A percentile compares a stretch with the other conserved stretches of the same genome.
These are phyloP conservation scores for Archegozetes longisetosus DNA, from an alignment of 1,140 invertebrate genomes.

Conservation along the genomic window DNA sequence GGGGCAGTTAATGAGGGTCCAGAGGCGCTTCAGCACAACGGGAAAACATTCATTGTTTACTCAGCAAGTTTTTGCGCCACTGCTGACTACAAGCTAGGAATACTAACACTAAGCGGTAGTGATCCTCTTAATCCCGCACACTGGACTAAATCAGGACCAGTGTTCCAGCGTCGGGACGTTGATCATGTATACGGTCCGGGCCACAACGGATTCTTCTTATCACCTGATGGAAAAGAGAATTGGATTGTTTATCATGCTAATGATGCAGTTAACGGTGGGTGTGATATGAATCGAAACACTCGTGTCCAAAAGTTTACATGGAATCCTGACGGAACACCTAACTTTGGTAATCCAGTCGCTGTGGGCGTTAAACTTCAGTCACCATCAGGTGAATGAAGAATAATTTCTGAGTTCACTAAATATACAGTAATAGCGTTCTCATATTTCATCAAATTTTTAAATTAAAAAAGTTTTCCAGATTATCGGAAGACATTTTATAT, in stretches of 20 bases:
- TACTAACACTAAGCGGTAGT: not conserved
- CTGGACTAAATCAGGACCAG: not conserved
- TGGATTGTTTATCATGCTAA: not conserved
- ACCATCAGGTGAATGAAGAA: not conserved
- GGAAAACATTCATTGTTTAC: not conserved
- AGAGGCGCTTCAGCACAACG: not conserved
- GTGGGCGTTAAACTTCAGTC: not conserved
- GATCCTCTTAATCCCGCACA: not conserved
- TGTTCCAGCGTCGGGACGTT: not conserved
- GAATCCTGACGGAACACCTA: not conserved
- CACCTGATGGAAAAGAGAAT: not conserved
- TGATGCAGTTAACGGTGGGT: not conserved
- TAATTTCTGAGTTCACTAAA: no score
- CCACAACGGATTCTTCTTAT: not conserved
- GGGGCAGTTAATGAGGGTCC: not conserved
- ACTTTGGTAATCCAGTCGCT: not conserved
- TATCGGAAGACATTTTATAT: no score
- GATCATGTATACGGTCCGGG: not conserved
- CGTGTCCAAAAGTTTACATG: not conserved
- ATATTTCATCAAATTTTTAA: no score
- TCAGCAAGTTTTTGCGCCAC: not conserved
- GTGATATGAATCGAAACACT: not conserved
- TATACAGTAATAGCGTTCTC: no score
- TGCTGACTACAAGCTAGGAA: not conserved
- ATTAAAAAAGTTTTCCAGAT: no score